These are phyloP conservation scores for Siniperca chuatsi DNA, from an alignment of 2,113 vertebrate genomes.

Conservation along the genomic window DNA sequence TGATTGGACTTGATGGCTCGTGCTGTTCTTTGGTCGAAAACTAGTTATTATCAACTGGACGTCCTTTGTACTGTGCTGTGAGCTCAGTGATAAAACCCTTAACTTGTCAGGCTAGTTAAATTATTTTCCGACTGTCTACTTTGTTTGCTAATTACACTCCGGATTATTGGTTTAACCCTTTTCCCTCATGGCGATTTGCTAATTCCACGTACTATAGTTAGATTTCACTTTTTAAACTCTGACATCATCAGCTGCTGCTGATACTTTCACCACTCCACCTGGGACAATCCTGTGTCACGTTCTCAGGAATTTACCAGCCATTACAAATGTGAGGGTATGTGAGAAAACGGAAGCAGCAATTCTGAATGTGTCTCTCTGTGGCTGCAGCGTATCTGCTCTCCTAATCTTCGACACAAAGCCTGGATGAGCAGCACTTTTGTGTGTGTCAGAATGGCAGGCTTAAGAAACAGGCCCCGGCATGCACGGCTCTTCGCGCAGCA, in stretches of 20 bases:
- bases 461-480: conserved; percentile 76
- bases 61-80: conserved; percentile 50
- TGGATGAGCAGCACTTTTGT: conserved; percentile 82
- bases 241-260: conserved; percentile 4
- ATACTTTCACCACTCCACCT: conserved; percentile 33
- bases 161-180: conserved; percentile 56
- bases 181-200: conserved; percentile 14
- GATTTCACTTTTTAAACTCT: conserved; percentile 36
- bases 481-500: conserved; percentile 59
- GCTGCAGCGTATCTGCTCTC: conserved; percentile 75
- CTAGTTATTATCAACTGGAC: conserved; percentile 60
- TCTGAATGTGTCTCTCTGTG: conserved; percentile 71
- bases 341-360: conserved; percentile 74
- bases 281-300: conserved; percentile 36
- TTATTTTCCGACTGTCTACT: conserved; percentile 41
- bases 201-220: conserved; percentile 18
- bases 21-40: conserved; percentile 74
- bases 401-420: conserved; percentile 84
- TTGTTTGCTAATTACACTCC: conserved; percentile 44
- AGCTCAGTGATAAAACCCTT: conserved; percentile 63
- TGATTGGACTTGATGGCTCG: conserved; percentile 76
- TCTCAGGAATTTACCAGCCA: conserved; percentile 47
- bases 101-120: conserved; percentile 67
- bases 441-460: conserved; percentile 77
- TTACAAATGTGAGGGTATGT: conserved; percentile 46